Evolutionary conservation across 2,113 vertebrate species (phyloP), one percentile per base, ranked within the genome.

Genomic region (Grantiella picta): DNA sequence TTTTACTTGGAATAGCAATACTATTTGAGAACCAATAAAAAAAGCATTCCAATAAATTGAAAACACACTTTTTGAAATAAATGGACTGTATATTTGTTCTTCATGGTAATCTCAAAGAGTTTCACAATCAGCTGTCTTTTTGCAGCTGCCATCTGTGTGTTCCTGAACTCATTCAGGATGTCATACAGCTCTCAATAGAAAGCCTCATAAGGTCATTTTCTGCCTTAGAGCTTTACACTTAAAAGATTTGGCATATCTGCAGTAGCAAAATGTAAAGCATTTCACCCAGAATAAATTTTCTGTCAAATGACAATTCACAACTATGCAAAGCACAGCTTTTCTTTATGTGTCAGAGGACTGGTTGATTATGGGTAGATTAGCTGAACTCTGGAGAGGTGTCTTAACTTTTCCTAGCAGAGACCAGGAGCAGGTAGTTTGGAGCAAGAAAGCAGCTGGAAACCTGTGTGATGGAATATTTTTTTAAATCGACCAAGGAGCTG

Each of bases 201-300:
- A 87, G 21, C 38, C 53, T 89, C 76, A 36, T 93, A 65, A 81
- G 94, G 92, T 96, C 93, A 91, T 95, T 95, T 93, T 95, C 88
- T 90, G 81, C 50, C 69, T 83, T 95, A 77, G 38, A 91, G 70
- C 31, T 94, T 90, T 89, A 23, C 42, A 91, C 72, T 91, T 95
- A 70, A 88, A 87, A 85, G 82, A 78, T 49, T 57, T 85, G 40
- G 35, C 86, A 59, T 94, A 90, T 90, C 71, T 95, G 57, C 54
- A 76, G 66, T 86, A 92, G 61, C 35, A 83, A 95, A 94, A 92
- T 57, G 54, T 15, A 27, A 64, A 91, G 29, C 42, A 64, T 94
- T 90, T 89, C 53, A 88, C 56, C 60, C 69, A 64, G 90, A 96
- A 95, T 95, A 86, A 45, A 95, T 94, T 95, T 94, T 52, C 83